Base-by-base conservation (phyloP, 2,888 invertebrate species). In the Ametastegia equiseti region DNA sequence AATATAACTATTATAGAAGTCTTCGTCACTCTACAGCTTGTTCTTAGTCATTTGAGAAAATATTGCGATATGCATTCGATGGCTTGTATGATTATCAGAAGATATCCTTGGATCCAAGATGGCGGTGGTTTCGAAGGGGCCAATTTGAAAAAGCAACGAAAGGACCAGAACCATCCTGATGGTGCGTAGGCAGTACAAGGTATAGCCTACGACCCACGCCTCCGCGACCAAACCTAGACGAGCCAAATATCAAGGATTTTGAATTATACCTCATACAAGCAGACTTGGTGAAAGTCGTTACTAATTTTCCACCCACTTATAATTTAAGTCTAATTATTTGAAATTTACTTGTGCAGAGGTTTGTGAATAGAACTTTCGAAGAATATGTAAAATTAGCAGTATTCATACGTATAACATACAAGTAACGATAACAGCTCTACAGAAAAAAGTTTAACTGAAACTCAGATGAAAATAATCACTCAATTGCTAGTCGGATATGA, bases 201-300 rank as follows among this genome's bases (percentile, higher is more conserved):
- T 19, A 47, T 33, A 69, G 42, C 11, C 15, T 42, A 75, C 75
- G 54, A 75, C 75, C 54, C 71, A 54, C 75, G 75, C 54, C 54
- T 54, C 36, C 36, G n/a, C 19, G 23, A n/a, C 71, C 71, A 75
- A 54, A 75, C 19, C 54, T 75, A 75, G 36, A 50, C 36, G 23
- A 75, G 36, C 50, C 11, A 75, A 75, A 54, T 75, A 75, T 75
- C 75, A 75, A 75, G 75, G 75, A 75, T 75, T 54, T 75, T 75
- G 75, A 54, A 75, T 75, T n/a, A 75, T 54, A 36, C 30, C 33
- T 33, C 19, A 54, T 54, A 54, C 11, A 23, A 15, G 54, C 39
- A 36, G 33, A 19, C 75, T 75, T 19, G 54, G 75, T 75, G 75
- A 75, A 75, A 75, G 75, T 54, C 36, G 54, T 11, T 36, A 23